Conservation (phyloP, 2,113 vertebrate genomes). For the Triplophysa rosa region DNA sequence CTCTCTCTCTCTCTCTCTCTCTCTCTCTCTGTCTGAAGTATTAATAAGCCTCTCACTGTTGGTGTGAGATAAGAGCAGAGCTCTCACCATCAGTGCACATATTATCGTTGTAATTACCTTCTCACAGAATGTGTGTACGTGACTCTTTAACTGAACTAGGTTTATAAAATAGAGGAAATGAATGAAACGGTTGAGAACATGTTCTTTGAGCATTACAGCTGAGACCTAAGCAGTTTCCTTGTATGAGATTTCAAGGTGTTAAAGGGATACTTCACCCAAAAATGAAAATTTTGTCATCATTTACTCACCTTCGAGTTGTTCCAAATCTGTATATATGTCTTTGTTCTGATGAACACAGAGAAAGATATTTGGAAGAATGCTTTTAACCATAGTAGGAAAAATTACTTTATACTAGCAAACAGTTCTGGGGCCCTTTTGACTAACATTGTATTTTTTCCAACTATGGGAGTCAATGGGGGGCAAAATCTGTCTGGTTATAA, state of each 20-base stretch:
- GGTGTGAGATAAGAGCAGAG: constrained; percentile 41
- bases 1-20: constrained; percentile 8
- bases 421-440: no score
- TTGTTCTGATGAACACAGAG: no score
- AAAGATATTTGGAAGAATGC: no score
- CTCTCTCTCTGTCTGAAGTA: constrained; percentile 26
- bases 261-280: no score
- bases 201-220: neutral
- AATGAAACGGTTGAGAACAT: neutral
- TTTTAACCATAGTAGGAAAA: no score
- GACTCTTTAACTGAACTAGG: constrained; percentile 18
- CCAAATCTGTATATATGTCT: no score
- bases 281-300: no score
- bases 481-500: no score
- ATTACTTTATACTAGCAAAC: no score
- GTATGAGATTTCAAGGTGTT: neutral
- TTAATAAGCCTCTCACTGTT: constrained; percentile 47
- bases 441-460: no score
- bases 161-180: neutral
- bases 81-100: constrained; percentile 27
- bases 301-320: no score
- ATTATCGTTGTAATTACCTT: constrained; percentile 31
- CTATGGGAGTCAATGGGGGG: no score
- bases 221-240: neutral
- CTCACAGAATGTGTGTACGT: constrained; percentile 29